A percentile compares a stretch with the other conserved stretches of the same genome.
Conservation (phyloP, 2,113 vertebrate genomes). For the rat (Rattus norvegicus) region DNA sequence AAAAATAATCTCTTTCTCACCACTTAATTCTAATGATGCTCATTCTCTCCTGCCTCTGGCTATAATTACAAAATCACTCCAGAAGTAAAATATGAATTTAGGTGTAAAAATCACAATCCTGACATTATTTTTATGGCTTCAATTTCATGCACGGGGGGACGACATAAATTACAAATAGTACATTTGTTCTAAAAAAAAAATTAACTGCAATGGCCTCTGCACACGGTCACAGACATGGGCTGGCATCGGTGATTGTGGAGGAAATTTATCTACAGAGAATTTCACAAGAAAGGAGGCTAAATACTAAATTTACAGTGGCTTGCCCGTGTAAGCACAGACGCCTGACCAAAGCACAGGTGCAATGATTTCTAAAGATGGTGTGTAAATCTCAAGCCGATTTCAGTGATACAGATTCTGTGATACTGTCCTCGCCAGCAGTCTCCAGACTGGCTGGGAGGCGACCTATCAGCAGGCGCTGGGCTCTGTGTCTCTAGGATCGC, state of each 20-base stretch:
- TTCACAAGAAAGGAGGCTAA: neutral
- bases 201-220: neutral
- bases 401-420: neutral
- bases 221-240: neutral
- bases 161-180: constrained; percentile 23
- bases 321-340: neutral
- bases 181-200: constrained; percentile 5
- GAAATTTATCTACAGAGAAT: neutral
- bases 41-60: constrained; percentile 43
- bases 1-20: neutral
- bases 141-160: constrained; percentile 38
- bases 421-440: neutral
- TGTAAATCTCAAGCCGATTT: neutral
- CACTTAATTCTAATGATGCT: constrained; percentile 48
- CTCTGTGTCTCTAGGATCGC: neutral
- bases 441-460: neutral
- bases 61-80: constrained; percentile 36
- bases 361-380: neutral
- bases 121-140: constrained; percentile 59
- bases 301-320: neutral
- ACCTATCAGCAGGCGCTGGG: neutral
- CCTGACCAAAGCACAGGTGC: neutral
- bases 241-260: neutral
- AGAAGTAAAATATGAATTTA: constrained; percentile 59
- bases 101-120: constrained; percentile 33